Evolutionary conservation across 2,888 invertebrate genomes (phyloP).

Genomic region (Deilephila porcellus): DNA sequence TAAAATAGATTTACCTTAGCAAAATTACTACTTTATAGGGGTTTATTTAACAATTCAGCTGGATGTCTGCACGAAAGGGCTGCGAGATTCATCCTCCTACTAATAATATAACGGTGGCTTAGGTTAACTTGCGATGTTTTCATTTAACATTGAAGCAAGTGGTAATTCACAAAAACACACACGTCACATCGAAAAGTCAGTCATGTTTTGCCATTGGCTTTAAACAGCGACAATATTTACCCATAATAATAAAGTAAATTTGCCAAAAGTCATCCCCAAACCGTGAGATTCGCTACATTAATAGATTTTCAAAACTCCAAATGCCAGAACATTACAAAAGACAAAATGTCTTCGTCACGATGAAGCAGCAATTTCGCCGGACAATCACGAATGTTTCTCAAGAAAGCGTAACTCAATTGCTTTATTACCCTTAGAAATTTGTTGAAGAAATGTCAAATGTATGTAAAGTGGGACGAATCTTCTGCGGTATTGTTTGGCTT

Average conservation of each 20-base stretch:
- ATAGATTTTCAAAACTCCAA: background rate
- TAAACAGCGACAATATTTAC: too few species aligned
- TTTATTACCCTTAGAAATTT: slow-evolving; percentile 5
- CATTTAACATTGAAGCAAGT: too few species aligned
- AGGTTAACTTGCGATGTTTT: too few species aligned
- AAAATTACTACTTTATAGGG: background rate
- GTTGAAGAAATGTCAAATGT: slow-evolving; percentile 11
- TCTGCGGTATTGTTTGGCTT: background rate
- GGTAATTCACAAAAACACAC: too few species aligned
- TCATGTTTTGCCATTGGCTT: too few species aligned
- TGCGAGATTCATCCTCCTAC: too few species aligned
- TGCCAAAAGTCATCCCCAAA: background rate
- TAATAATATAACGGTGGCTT: too few species aligned
- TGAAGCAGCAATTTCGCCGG: background rate
- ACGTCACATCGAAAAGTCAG: too few species aligned
- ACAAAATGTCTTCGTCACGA: slow-evolving; percentile 1
- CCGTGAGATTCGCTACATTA: background rate
- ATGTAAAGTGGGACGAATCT: background rate
- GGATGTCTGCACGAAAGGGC: too few species aligned
- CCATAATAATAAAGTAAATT: background rate
- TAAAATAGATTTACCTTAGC: background rate
- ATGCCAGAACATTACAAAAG: background rate
- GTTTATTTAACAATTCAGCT: too few species aligned
- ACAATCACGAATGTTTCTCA: background rate
- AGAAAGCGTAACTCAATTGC: slow-evolving; percentile 18